Base-by-base conservation (phyloP, 1,140 invertebrate genomes). In the Whitmania pigra region DNA sequence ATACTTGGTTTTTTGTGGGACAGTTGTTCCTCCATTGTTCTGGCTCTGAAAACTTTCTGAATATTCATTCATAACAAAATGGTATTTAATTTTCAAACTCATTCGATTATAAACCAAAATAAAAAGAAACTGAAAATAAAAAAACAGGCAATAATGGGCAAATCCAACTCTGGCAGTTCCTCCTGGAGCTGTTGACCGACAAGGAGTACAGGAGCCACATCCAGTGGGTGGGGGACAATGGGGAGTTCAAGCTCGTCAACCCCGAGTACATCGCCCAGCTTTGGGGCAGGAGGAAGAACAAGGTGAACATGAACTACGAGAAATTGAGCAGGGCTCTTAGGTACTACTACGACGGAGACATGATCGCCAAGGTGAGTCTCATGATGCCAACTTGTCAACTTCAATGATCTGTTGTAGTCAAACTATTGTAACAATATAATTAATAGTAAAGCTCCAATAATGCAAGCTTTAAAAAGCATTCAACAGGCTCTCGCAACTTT, bases 251-350 rank as follows among this genome's bases (percentile, higher is more conserved):
- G 81, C 85, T 98, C 18, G 94, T 93, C 17, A 94, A 97, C 83
- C 94, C 94, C 0, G 94, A 97, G 83, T 93, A 97, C 84, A 94
- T 97, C 49, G 94, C 94, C 0, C 85, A 93, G 73, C 88, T 94
- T 70, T 98, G 94, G 94, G 94, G 94, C 36, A 90, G 95, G 67
- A 87, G 94, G 17, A 97, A 97, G 82, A 98, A 97, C 83, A 97
- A 97, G 83, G 94, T 94, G 29, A 97, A 97, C 83, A 97, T 98
- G 93, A 97, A 97, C 83, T 97, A 98, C 80, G 94, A 97, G 83
- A 97, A 97, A 79, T 83, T 98, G 73, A 94, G 91, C 73, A 89
- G 94, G 29, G 94, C 94, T 27, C 85, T 98, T 29, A 89, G 95
- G 67, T 98, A 97, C 81, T 98, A 98, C 80, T 97, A 97, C 79